Evolutionary conservation across 2,888 invertebrate genomes (phyloP).

Genomic region (Lasioglossum oenotherae): DNA sequence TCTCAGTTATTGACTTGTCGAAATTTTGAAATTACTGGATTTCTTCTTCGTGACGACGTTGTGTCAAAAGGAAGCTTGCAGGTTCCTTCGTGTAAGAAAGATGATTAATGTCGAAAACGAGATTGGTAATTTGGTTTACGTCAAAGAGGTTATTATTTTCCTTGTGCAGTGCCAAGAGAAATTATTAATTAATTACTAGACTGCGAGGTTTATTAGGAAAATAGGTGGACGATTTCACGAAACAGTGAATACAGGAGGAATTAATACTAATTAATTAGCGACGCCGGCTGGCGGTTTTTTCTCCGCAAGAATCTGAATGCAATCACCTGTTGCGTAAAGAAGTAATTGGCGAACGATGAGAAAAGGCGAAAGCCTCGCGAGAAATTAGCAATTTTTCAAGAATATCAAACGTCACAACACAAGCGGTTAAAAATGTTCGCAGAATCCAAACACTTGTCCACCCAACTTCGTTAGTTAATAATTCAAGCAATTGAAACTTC

Average conservation of each 20-base stretch:
- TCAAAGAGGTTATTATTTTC: neutral
- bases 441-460: neutral
- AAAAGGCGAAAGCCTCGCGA: neutral
- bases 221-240: neutral
- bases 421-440: neutral
- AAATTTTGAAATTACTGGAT: neutral
- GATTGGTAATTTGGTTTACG: neutral
- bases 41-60: neutral
- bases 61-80: neutral
- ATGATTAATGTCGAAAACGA: neutral
- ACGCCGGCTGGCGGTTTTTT: conserved; percentile 14
- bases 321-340: conserved; percentile 68
- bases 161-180: neutral
- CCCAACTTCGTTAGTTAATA: neutral
- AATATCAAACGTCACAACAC: neutral
- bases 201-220: neutral
- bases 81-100: neutral
- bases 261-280: neutral
- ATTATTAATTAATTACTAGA: neutral
- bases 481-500: neutral
- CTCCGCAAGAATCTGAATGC: conserved; percentile 29
- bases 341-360: neutral
- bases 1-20: neutral
- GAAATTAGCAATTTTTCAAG: neutral
- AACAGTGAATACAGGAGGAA: too few species aligned